Conservation (phyloP, 2,888 invertebrate genomes). For the Muschampia plurimacula region DNA sequence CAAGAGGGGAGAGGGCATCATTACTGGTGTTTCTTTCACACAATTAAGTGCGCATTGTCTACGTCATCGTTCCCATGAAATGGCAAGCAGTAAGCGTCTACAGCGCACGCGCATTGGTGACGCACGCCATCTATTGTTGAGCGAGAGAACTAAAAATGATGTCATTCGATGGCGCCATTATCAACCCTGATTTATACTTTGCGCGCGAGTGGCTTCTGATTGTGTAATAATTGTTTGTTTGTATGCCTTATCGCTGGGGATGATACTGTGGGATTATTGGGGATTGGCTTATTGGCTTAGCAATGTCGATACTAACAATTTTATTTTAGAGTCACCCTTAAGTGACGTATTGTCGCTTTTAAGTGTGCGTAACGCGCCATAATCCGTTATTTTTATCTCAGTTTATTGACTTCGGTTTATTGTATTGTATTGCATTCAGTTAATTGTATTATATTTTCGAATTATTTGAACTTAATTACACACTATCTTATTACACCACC, state of each 20-base stretch:
- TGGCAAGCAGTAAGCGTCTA: constrained; percentile 56
- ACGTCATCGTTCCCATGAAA: constrained; percentile 79
- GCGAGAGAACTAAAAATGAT: constrained; percentile 60
- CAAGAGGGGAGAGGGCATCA: constrained; percentile 66
- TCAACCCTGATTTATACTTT: constrained; percentile 73
- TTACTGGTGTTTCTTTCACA: constrained; percentile 78
- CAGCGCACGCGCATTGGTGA: constrained; percentile 64
- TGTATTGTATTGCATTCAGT: too few species aligned
- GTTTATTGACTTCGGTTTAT: not conserved
- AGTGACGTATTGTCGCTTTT: constrained; percentile 25
- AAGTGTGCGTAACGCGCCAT: constrained; percentile 12
- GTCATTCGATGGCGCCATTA: constrained; percentile 70
- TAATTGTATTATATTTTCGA: too few species aligned
- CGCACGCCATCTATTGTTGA: constrained; percentile 69
- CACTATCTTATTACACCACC: too few species aligned
- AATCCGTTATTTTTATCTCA: constrained; percentile 8
- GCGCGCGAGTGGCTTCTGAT: constrained; percentile 74
- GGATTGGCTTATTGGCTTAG: constrained; percentile 67
- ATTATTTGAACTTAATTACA: too few species aligned
- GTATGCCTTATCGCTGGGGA: constrained; percentile 59
- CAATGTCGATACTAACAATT: constrained; percentile 39
- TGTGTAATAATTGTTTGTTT: constrained; percentile 83
- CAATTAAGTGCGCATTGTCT: constrained; percentile 82
- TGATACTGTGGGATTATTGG: constrained; percentile 68
- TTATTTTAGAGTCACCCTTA: constrained; percentile 23